Conservation (phyloP, 2,797 vertebrate genomes). For the Thamnophis elegans region DNA sequence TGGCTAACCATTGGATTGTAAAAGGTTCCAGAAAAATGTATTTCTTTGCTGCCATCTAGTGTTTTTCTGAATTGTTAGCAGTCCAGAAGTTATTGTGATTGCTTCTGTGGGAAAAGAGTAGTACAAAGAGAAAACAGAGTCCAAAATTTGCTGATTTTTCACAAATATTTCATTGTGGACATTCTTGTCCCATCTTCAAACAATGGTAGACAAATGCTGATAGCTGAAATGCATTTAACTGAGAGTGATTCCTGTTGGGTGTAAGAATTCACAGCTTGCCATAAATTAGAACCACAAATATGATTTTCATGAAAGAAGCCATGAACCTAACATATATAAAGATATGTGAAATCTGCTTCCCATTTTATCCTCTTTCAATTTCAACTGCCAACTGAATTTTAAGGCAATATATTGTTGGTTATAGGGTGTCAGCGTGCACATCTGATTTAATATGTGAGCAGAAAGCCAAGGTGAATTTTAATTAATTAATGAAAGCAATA, state of each 20-base stretch:
- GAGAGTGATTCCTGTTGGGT: background rate
- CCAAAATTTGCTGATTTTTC: slow-evolving; percentile 16
- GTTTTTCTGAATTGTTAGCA: background rate
- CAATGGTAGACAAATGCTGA: slow-evolving; percentile 7
- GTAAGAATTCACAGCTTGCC: background rate
- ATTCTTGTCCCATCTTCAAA: rapidly evolving
- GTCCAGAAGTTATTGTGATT: background rate
- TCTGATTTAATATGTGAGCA: background rate
- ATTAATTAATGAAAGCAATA: background rate
- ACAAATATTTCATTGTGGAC: slow-evolving; percentile 14
- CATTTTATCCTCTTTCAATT: background rate
- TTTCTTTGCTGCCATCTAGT: background rate
- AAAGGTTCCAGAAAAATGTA: background rate
- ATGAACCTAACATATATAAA: background rate
- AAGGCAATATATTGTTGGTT: background rate
- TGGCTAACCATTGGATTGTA: background rate
- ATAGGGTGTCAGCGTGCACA: background rate
- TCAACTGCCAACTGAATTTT: background rate
- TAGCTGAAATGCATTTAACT: background rate
- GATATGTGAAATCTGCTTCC: background rate
- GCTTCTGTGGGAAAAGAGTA: background rate
- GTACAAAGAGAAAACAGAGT: background rate
- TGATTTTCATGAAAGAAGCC: background rate
- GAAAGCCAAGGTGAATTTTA: background rate
- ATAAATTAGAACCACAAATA: background rate